Base-by-base conservation (phyloP, 2,888 invertebrate species). In the Melitaea athalia region DNA sequence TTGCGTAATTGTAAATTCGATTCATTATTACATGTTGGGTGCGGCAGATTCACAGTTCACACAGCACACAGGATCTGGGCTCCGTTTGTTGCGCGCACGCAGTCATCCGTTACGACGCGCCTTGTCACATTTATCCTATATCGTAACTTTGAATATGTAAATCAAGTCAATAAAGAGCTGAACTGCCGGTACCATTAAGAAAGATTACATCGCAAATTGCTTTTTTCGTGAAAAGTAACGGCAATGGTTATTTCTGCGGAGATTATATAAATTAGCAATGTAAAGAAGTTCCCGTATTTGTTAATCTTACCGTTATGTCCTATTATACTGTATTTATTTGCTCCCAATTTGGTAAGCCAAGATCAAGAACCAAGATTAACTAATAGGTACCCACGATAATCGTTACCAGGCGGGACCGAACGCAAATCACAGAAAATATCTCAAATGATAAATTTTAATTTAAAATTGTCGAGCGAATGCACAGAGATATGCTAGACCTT, bases 1-100 rank as follows among this genome's bases (percentile, higher is more conserved):
- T 5, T 47, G 0, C 14, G 14, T 64, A 59, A 43, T 33, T 2
- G 24, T 47, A 57, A 60, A 50, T 57, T 43, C 12, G 38, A 15
- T 62, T 64, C 52, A 49, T 57, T 68, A 59, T 33, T 74, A 76
- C 74, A 76, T 75, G 76, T 75, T 75, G 82, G 87, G 88, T 73
- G 88, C 82, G 85, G 86, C 77, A 77, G 77, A 84, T 85, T 88
- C 89, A 85, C 78, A 77, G 84, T 85, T 88, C 89, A 85, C 78
- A 77, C 76, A 76, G 80, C 81, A 87, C 89, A 72, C 72, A 91
- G 92, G 92, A 92, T 91, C 90, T 91, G 90, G 88, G 92, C 89
- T 90, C 91, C 86, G 91, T 91, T 91, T 88, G 86, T 72, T 85
- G 87, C 87, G 87, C 81, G 75, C 76, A 85, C 85, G 85, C 79